A percentile compares a stretch with the other conserved stretches of the same genome.
Conservation (phyloP, 1,140 invertebrate species). For the Chelonus insularis region DNA sequence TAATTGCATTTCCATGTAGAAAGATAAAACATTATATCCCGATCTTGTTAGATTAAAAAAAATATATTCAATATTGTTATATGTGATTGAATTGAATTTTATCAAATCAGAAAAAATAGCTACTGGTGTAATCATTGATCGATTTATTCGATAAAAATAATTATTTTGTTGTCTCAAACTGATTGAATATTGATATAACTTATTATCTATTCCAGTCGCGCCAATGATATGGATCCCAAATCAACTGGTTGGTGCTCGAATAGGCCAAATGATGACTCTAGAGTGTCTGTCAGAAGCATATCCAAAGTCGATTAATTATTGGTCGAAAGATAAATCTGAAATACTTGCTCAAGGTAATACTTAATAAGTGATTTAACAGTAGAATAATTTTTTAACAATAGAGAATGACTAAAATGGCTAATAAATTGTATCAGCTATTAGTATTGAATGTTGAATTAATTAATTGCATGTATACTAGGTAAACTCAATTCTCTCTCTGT, state of each 20-base stretch:
- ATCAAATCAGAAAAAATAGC: no score
- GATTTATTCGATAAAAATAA: no score
- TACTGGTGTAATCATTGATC: no score
- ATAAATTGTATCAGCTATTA: no score
- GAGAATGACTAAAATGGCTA: no score
- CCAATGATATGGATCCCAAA: constrained; percentile 85
- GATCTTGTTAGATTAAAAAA: no score
- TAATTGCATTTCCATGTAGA: no score
- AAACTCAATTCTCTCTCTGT: background rate
- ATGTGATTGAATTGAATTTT: no score
- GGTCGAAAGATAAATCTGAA: constrained; percentile 11
- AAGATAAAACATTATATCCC: no score
- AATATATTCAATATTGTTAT: no score
- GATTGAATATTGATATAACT: no score
- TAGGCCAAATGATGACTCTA: constrained; percentile 73
- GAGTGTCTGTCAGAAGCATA: constrained; percentile 85
- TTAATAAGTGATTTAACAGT: background rate
- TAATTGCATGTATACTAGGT: background rate
- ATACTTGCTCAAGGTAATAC: constrained; percentile 17
- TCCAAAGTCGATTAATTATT: constrained; percentile 77
- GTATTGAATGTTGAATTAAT: background rate
- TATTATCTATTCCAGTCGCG: constrained; percentile 64
- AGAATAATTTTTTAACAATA: background rate
- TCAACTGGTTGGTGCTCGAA: constrained; percentile 76
- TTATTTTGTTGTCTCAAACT: no score